Evolutionary conservation across 2,797 vertebrate genomes (phyloP).

Genomic region (Enteromius radiatus): DNA sequence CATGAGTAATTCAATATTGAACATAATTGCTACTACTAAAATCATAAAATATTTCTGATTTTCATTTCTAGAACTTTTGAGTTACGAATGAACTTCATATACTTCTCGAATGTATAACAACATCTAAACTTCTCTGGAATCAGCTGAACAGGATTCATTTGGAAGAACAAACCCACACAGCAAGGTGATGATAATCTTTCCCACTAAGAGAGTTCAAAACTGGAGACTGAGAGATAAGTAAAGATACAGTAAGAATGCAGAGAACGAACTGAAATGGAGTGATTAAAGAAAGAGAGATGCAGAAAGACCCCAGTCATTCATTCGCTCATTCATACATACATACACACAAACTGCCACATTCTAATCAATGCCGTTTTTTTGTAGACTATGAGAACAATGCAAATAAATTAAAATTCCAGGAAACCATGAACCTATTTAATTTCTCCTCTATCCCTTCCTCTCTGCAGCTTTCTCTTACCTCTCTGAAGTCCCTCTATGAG

Average conservation of each 20-base stretch:
- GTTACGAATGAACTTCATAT: neutral
- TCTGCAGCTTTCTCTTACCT: constrained; percentile 73
- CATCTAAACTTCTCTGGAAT: constrained; percentile 25
- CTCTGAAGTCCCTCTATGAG: constrained; percentile 71
- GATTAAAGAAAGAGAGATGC: constrained; percentile 2
- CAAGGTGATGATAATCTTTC: constrained; percentile 10
- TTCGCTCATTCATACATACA: constrained; percentile 38
- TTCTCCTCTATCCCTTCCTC: constrained; percentile 54
- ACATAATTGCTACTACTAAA: neutral
- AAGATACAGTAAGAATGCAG: neutral
- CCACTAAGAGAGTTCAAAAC: neutral
- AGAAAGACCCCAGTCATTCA: constrained; percentile 22
- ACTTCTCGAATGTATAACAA: neutral
- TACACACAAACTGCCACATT: constrained; percentile 23
- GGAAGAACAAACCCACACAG: neutral
- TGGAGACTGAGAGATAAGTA: neutral
- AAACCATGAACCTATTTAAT: constrained; percentile 36
- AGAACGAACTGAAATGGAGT: constrained; percentile 9
- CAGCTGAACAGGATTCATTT: neutral
- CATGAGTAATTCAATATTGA: neutral
- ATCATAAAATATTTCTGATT: neutral
- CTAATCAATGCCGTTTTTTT: constrained; percentile 30
- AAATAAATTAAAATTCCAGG: constrained; percentile 29
- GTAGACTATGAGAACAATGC: neutral
- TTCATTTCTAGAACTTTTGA: neutral